Evolutionary conservation across 2,797 vertebrate species (phyloP), one percentile per base, ranked within the genome.

Genomic region (Percopsis omiscomaycus): DNA sequence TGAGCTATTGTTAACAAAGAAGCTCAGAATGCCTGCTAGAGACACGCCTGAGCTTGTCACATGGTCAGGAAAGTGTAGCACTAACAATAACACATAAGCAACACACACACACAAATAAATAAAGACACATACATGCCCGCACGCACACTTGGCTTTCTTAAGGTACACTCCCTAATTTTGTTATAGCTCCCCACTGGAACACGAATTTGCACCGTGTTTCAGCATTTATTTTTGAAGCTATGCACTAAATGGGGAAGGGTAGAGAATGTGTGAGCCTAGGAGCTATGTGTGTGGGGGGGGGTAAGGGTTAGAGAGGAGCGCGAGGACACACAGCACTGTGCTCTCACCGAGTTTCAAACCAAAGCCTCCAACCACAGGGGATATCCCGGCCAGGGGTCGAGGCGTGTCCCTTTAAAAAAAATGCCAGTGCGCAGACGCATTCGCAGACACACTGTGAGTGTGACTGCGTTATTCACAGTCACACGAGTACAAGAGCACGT

Each of bases 1-100:
- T 64, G 59, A 72, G 67, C 61, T 72, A 71, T 68, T 73, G 69
- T 70, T 66, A 74, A 83, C 68, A 80, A 82, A 74, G 66, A 42
- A 14, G 61, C 42, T 46, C 22, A 32, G 13, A 44, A 5, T 6
- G 52, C 5, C 59, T 29, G 64, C 69, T 22, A 73, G 75, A 69
- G 51, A 48, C 2, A 46, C 57, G 52, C 66, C 27, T 9, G 49
- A 68, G 69, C 64, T 73, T 78, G 81, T 84, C 72, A 80, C 72
- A 75, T 61, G 64, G 69, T 69, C 32, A 54, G 71, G 68, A 83
- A 83, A 59, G 74, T 56, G 67, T 73, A 66, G 55, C 42, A 30
- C 47, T 44, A 45, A 68, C 69, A 77, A 52, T 9, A 3, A 37
- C 42, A 55, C 32, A 54, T 15, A 15, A 22, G 2, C 54, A 15